These are phyloP conservation scores for Etheostoma cragini DNA, from an alignment of 2,113 vertebrate species.

Conservation along the genomic window DNA sequence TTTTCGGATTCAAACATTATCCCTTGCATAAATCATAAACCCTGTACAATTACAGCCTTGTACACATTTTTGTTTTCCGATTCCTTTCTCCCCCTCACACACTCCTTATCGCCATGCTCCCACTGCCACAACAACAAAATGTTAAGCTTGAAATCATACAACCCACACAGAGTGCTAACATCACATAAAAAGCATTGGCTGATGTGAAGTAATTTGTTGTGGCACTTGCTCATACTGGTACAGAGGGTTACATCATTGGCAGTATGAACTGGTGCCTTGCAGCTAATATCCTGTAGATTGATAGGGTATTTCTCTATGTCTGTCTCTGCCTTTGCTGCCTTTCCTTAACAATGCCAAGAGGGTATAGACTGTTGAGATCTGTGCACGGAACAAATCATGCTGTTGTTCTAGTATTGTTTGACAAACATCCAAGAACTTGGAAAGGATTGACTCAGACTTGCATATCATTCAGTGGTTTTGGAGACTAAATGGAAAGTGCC, in stretches of 20 bases:
- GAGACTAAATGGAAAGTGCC: constrained; percentile 62
- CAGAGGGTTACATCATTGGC: constrained; percentile 78
- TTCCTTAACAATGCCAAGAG: constrained; percentile 75
- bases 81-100: constrained; percentile 39
- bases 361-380: constrained; percentile 64
- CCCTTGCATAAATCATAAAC: constrained; percentile 52
- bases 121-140: constrained; percentile 59
- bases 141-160: constrained; percentile 72
- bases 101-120: constrained; percentile 54
- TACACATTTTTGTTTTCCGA: constrained; percentile 57
- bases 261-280: constrained; percentile 69
- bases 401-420: constrained; percentile 64
- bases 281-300: constrained; percentile 81
- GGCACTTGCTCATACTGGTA: constrained; percentile 80
- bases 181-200: constrained; percentile 73
- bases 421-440: constrained; percentile 69
- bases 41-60: constrained; percentile 39
- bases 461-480: constrained; percentile 62
- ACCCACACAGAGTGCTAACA: constrained; percentile 70
- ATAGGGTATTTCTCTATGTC: constrained; percentile 76
- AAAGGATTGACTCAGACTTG: constrained; percentile 65
- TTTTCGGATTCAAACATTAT: constrained; percentile 42
- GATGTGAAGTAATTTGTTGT: constrained; percentile 79
- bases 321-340: constrained; percentile 63
- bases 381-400: constrained; percentile 65